These are phyloP conservation scores for Limulus polyphemus DNA, from an alignment of 2,888 invertebrate genomes.

Conservation along the genomic window DNA sequence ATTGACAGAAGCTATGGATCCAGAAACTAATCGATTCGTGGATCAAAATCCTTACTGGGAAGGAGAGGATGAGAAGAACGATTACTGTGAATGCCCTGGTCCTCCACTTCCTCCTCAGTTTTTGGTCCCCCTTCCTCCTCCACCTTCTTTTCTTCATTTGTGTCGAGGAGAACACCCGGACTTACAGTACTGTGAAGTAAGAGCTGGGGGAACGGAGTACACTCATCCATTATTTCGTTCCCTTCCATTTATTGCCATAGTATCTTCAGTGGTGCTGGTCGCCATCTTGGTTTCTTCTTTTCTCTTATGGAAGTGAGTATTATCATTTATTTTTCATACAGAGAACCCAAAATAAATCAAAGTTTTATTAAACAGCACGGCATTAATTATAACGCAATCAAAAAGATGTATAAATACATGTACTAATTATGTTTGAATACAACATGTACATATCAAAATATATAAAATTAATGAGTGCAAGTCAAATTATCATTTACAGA, in stretches of 20 bases:
- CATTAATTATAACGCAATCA: too few relatives aligned
- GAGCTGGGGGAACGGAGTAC: conserved; percentile 20
- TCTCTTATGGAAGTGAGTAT: conserved; percentile 54
- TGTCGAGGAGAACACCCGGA: conserved; percentile 9
- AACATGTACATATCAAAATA: too few relatives aligned
- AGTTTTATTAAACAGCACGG: too few relatives aligned
- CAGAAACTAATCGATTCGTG: not conserved
- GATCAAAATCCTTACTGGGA: conserved; percentile 19
- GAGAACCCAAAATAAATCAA: too few relatives aligned
- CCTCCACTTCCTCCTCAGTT: conserved; percentile 17
- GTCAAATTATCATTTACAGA: too few relatives aligned
- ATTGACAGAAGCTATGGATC: not conserved
- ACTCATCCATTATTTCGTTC: conserved; percentile 20
- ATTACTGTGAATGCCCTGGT: conserved; percentile 15
- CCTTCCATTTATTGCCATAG: conserved; percentile 20
- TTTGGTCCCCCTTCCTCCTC: conserved; percentile 17
- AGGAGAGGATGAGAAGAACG: conserved; percentile 8
- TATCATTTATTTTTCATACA: conserved; percentile 28
- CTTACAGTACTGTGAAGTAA: conserved; percentile 20
- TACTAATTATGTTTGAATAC: too few relatives aligned
- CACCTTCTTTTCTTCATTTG: conserved; percentile 10
- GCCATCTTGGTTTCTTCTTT: conserved; percentile 23
- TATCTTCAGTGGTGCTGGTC: conserved; percentile 21
- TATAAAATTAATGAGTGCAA: too few relatives aligned
- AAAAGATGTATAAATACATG: too few relatives aligned